Base-by-base conservation (phyloP, 35 echinoderm and acorn worm species). In the Anneissia japonica region DNA sequence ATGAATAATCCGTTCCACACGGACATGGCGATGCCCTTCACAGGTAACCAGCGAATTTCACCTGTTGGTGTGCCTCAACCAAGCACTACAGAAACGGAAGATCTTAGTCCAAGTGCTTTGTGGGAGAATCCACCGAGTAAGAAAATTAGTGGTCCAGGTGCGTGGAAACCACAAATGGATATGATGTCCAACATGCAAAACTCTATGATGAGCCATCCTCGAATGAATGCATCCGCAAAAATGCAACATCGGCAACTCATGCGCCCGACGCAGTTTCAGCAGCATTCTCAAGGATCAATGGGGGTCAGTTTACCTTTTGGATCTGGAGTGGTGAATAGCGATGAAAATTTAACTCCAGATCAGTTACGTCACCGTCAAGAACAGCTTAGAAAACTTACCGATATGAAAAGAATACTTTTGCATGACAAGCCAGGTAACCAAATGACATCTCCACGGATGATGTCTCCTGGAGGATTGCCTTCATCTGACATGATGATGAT, bases 101-200 rank as follows among this genome's bases (percentile, higher is more conserved):
- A 99, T 84, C 89, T 99, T 23, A 92, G 94, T 74, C 96, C 96
- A 38, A 99, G 91, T 88, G 96, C 96, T 31, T 89, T 99, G 86
- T 99, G 96, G 96, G 96, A 99, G 77, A 90, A 88, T 76, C 96
- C 96, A 10, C 86, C 92, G 31, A 89, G 74, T 38, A 91, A 87
- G 73, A 99, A 99, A 90, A 35, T 39, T 14, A 7, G 5, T 7
- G 80, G 80, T 13, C 80, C 35, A 23, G 79, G 79, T 37, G 9
- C 51, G 10, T 55, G 74, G 72, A 80, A 64, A 21, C 87, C 87
- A 19, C 86, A 79, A 33, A 84, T 46, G 38, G 74, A 74, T 19
- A 97, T 97, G 90, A 90, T 90, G 84, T 84, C 90, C 29, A 77
- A 75, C 38, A 46, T 74, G 56, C 86, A 76, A 29, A 73, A 88